Base-by-base conservation (phyloP, 92 coral and sea anemone species). In the Parazoanthus darwini region DNA sequence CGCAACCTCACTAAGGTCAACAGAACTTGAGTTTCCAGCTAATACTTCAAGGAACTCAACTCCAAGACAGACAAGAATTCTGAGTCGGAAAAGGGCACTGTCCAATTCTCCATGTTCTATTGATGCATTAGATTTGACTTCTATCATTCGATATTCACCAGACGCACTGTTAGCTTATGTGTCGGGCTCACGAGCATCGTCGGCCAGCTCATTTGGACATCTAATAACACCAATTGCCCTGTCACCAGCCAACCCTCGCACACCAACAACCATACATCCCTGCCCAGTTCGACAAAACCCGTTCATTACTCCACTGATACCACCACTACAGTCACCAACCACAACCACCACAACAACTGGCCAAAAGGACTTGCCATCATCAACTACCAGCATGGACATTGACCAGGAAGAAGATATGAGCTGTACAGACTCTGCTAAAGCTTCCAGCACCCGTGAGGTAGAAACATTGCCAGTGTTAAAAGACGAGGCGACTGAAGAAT, bases 141-240 rank as follows among this genome's bases (percentile, higher is more conserved):
- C 96, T 80, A 81, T 97, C 81, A 97, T 97, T 66, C 89, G 99
- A 48, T 92, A 94, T 81, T 97, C 99, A 48, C 99, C 99, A 36
- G 99, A 97, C 88, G 96, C 99, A 37, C 86, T 97, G 54, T 91
- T 93, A 35, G 99, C 98, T 75, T 94, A 92, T 83, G 92, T 97
- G 13, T 92, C 92, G 29, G 96, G 97, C 38, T 87, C 97, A 25
- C 92, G 99, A 68, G 85, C 92, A 23, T 95, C 99, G 36, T 97
- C 99, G 18, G 96, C 97, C 37, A 98, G 99, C 59, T 97, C 99
- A 38, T 95, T 95, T 91, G 99, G 99, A 46, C 99, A 97, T 87
- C 83, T 97, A 79, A 74, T 90, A 38, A 97, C 98, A 74, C 98
- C 98, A 2, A 85, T 92, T 75, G 96, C 93, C 26, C 93, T 95